These are phyloP conservation scores for crab-eating macaque (Macaca fascicularis) DNA, from an alignment of 2,113 vertebrate genomes.

Conservation along the genomic window DNA sequence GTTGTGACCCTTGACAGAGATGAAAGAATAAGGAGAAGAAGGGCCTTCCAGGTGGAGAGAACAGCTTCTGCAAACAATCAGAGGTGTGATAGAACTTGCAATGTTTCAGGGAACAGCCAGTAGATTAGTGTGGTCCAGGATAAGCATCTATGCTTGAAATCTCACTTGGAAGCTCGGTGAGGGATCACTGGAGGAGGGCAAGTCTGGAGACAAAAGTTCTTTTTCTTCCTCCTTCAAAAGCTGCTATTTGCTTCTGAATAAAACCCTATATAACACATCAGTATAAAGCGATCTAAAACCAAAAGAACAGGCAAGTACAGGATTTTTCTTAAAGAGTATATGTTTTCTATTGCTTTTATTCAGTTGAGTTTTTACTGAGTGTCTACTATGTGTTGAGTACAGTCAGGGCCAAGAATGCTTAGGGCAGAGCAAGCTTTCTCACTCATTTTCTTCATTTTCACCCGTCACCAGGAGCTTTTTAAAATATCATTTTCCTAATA, in stretches of 20 bases:
- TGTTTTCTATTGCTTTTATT: neutral
- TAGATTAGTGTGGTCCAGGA: neutral
- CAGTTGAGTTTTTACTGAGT: neutral
- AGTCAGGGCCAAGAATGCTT: neutral
- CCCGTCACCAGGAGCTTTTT: neutral
- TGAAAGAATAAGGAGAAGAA: neutral
- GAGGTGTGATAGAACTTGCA: neutral
- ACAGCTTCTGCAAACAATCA: neutral
- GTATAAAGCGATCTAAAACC: neutral
- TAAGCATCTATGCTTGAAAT: neutral
- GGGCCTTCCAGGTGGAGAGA: neutral
- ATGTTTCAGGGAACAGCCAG: neutral
- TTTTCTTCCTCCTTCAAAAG: neutral
- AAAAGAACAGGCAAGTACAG: neutral
- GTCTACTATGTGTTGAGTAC: neutral
- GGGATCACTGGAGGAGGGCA: neutral
- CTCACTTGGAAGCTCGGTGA: neutral
- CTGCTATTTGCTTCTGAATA: neutral
- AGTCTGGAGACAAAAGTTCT: neutral
- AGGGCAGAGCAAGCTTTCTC: neutral
- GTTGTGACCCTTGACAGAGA: neutral
- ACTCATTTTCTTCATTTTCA: neutral
- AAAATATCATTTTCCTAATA: neutral
- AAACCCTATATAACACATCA: neutral
- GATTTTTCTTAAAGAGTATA: neutral